phyloP scores from a whole-genome alignment of 2,888 invertebrate genomes.

The Abrostola tripartita region DNA sequence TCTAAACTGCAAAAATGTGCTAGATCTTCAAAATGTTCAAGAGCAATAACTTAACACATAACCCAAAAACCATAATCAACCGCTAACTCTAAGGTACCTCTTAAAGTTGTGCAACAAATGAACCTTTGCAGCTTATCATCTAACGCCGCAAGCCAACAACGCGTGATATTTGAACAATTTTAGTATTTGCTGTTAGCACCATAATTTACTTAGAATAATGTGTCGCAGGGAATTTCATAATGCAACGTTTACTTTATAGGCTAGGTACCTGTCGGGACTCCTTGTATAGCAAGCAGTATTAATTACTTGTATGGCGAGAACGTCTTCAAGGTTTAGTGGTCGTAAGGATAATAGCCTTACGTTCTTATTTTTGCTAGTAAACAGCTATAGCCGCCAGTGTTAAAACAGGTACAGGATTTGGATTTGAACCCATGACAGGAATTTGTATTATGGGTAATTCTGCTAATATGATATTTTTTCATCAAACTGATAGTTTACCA shows the following conservation, averaged over 20 bases:
- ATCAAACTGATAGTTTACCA: no score
- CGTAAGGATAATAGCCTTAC: neutral
- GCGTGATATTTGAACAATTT: constrained; percentile 61
- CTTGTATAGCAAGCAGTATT: neutral
- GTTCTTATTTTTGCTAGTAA: neutral
- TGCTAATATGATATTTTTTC: no score
- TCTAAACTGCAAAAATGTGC: no score
- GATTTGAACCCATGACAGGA: no score
- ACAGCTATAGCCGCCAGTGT: neutral
- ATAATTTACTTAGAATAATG: constrained; percentile 52
- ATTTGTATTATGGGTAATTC: no score
- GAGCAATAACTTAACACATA: neutral
- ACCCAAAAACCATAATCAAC: neutral
- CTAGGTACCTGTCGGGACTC: neutral
- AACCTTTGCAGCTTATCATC: constrained; percentile 46
- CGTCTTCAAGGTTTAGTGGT: neutral
- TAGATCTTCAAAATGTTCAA: no score
- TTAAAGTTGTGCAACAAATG: constrained; percentile 53
- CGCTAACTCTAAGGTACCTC: constrained; percentile 30
- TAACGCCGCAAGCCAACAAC: constrained; percentile 42
- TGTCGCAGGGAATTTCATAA: constrained; percentile 41
- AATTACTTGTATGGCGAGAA: neutral
- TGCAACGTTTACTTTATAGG: constrained; percentile 24
- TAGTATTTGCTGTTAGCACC: constrained; percentile 51
- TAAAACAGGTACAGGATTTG: no score